phyloP scores from a whole-genome alignment of 2,797 vertebrate genomes.

The Ctenopoma multispine region DNA sequence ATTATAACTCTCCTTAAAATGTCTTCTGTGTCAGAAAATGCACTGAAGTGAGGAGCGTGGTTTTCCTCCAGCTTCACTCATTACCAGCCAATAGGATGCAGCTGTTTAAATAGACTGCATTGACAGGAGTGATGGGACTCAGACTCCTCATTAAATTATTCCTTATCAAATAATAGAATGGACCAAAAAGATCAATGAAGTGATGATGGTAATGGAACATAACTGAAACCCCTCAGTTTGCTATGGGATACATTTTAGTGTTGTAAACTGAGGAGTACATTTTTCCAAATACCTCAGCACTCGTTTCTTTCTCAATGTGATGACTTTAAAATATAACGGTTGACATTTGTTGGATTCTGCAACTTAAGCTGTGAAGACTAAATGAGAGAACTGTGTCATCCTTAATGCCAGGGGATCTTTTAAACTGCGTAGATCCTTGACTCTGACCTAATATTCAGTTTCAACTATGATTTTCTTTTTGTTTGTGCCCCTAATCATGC shows the following conservation, averaged over 20 bases:
- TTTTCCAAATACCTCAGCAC: slow-evolving; percentile 1
- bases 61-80: slow-evolving; percentile 36
- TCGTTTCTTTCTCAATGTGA: background rate
- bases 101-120: slow-evolving; percentile 36
- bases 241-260: background rate
- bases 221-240: slow-evolving; percentile 8
- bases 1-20: slow-evolving; percentile 19
- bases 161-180: slow-evolving; percentile 33
- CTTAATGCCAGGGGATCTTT: background rate
- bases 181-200: background rate
- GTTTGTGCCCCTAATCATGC: slow-evolving; percentile 9
- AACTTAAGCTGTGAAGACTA: slow-evolving; percentile 11
- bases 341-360: slow-evolving; percentile 29
- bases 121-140: slow-evolving; percentile 47
- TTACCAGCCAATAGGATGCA: slow-evolving; percentile 43
- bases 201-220: slow-evolving; percentile 15
- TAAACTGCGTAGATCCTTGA: slow-evolving; percentile 18
- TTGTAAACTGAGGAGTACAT: background rate
- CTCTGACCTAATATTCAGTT: slow-evolving; percentile 9
- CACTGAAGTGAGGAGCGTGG: slow-evolving; percentile 21
- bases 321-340: slow-evolving; percentile 23
- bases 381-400: background rate
- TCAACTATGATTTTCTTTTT: background rate
- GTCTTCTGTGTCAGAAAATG: slow-evolving; percentile 50
- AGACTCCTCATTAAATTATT: slow-evolving; percentile 38